Evolutionary conservation across 2,888 invertebrate genomes (phyloP), one percentile per base, ranked within the genome.

Genomic region (Dinocampus coccinellae): DNA sequence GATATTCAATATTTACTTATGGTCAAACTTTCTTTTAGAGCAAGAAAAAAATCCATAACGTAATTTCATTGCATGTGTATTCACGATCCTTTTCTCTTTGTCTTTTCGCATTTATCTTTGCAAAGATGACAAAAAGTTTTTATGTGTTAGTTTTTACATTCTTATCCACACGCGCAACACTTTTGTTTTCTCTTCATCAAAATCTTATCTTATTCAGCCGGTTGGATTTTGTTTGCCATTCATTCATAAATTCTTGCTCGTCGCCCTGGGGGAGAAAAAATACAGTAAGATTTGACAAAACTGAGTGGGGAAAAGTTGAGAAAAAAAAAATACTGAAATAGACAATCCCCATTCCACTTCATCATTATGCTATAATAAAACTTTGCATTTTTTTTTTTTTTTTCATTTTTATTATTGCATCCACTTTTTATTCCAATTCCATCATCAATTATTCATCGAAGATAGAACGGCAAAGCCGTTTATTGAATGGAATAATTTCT

Each of bases 361-460:
- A 63, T 26, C 13, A 63, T 39, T 47, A 63, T 47, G 26, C 42
- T 13, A 29, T 42, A 47, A 42, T 62, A 47, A 63, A 63, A 42
- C 13, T 42, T 47, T n/a, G 47, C 29, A 47, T 63, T 26, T 63
- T 11, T 29, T n/a, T 6, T n/a, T 63, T 26, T 63, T 11, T 29
- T n/a, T 6, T n/a, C 29, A 24, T 47, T 47, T 47, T 63, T 16
- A 26, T 10, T n/a, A 63, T 63, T 10, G 29, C 16, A n/a, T 26
- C 53, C 29, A 62, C 47, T 52, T 69, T 53, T 62, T 60, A 61
- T 4, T 62, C 13, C n/a, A 70, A 7, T 60, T n/a, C 16, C 16
- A 61, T 39, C 61, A 53, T 39, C 62, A 66, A 62, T 71, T 66
- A 62, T 67, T 71, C 57, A 55, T 33, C 6, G 22, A 42, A 42